Percentiles rank a stretch among this genome's conserved stretches.
phyloP scores from a whole-genome alignment of 2,888 invertebrate species.

The Aspidiotus destructor region DNA sequence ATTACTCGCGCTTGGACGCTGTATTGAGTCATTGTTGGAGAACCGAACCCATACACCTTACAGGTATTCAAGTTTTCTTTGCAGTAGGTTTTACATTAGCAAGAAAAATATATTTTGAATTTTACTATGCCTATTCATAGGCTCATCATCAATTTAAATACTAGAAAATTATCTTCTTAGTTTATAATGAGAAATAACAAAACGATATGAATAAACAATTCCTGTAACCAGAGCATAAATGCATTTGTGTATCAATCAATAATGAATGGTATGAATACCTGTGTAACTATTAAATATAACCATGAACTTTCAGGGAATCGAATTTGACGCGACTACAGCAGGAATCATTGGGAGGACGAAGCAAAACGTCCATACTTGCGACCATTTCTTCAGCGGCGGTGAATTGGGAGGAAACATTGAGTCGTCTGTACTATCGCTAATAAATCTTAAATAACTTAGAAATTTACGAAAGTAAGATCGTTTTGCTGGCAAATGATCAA shows the following conservation, averaged over 20 bases:
- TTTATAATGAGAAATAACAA: too few species aligned
- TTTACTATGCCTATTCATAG: conserved; percentile 31
- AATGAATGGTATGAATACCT: too few species aligned
- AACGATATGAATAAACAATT: too few species aligned
- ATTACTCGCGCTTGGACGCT: conserved; percentile 83
- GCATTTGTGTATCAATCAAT: too few species aligned
- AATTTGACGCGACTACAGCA: conserved; percentile 89
- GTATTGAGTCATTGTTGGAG: conserved; percentile 89
- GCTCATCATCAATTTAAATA: conserved; percentile 34
- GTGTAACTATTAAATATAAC: too few species aligned
- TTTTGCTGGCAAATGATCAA: conserved; percentile 41
- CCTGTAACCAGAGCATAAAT: too few species aligned
- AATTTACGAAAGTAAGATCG: conserved; percentile 69
- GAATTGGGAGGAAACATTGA: conserved; percentile 85
- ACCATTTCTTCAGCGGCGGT: conserved; percentile 83
- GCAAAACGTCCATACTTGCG: conserved; percentile 95
- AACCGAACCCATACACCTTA: conserved; percentile 89
- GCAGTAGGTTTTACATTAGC: neutral
- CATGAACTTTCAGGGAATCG: conserved; percentile 60
- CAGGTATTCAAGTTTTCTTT: conserved; percentile 53
- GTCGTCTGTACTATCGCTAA: conserved; percentile 91
- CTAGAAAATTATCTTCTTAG: too few species aligned
- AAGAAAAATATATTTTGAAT: conserved; percentile 12
- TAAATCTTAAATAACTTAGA: conserved; percentile 85
- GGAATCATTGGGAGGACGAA: conserved; percentile 91